These are phyloP conservation scores for Falco novaeseelandiae DNA, from an alignment of 2,797 vertebrate species.

Conservation along the genomic window DNA sequence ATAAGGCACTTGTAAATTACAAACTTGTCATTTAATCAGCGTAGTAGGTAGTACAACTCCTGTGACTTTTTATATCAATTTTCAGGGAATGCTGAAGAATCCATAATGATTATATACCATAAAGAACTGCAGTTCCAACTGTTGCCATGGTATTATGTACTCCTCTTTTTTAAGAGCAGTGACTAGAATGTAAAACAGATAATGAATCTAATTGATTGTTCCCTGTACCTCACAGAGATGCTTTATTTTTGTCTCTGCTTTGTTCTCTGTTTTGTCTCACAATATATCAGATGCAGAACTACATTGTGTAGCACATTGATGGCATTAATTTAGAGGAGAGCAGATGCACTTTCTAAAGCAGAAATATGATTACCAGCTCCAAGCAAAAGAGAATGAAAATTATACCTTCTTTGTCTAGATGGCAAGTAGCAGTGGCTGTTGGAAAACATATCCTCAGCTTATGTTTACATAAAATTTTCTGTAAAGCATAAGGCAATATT, in stretches of 20 bases:
- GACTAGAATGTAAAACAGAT: constrained; percentile 80
- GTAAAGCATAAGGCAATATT: background rate
- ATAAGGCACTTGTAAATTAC: constrained; percentile 81
- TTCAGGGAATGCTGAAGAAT: constrained; percentile 76
- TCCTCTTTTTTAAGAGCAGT: constrained; percentile 74
- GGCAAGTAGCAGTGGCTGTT: constrained; percentile 36
- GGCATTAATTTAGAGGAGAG: constrained; percentile 46
- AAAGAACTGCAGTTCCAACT: constrained; percentile 74
- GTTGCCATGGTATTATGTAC: constrained; percentile 81
- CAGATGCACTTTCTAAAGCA: constrained; percentile 44
- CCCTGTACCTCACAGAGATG: constrained; percentile 62
- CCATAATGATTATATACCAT: constrained; percentile 79
- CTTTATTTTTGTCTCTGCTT: constrained; percentile 67
- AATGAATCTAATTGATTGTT: constrained; percentile 80
- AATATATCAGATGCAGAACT: constrained; percentile 48
- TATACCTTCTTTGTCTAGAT: constrained; percentile 19
- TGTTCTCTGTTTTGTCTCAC: constrained; percentile 64
- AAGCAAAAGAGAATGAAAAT: constrained; percentile 52
- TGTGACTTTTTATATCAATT: constrained; percentile 72
- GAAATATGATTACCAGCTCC: constrained; percentile 50
- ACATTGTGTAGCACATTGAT: constrained; percentile 41
- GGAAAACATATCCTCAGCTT: constrained; percentile 26
- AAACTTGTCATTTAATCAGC: constrained; percentile 83
- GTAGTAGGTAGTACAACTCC: constrained; percentile 75
- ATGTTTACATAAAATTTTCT: constrained; percentile 33